Conservation (phyloP, 1,140 invertebrate species). For the Ericerus pela region DNA sequence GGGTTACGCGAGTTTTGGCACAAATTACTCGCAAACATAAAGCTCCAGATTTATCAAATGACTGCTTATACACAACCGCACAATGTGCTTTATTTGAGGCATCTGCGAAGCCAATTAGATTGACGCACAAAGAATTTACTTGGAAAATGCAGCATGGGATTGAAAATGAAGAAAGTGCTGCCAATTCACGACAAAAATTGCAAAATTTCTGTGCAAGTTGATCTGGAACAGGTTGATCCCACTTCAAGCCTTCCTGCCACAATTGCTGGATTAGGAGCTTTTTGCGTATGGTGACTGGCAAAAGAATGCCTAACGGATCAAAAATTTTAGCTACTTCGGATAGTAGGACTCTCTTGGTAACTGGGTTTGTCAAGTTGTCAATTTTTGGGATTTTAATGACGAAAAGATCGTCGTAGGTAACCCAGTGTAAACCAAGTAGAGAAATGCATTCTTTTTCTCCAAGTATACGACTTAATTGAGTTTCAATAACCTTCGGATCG, state of each 20-base stretch:
- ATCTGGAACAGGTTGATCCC: conserved; percentile 29
- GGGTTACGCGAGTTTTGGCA: background rate
- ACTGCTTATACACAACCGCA: conserved; percentile 19
- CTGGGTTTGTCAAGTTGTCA: background rate
- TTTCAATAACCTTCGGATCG: background rate
- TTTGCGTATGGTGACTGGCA: conserved; percentile 24
- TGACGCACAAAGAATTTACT: conserved; percentile 8
- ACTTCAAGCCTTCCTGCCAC: conserved; percentile 26
- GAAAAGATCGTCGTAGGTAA: conserved; percentile 16
- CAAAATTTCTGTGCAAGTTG: too few relatives aligned
- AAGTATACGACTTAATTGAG: background rate
- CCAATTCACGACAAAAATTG: conserved; percentile 20
- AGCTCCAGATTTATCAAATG: too few relatives aligned
- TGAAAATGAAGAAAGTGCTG: conserved; percentile 18
- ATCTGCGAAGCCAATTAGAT: conserved; percentile 24
- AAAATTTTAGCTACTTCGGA: conserved; percentile 28
- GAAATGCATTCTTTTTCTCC: background rate
- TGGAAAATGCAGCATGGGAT: conserved; percentile 11
- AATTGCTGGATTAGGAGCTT: conserved; percentile 32
- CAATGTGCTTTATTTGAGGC: conserved; percentile 16
- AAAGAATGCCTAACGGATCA: conserved; percentile 32
- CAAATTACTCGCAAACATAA: background rate
- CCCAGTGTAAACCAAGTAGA: conserved; percentile 19
- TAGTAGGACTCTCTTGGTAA: conserved; percentile 22
- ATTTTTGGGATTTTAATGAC: background rate